Base-by-base conservation (phyloP, 2,113 vertebrate genomes). In the Bolborhynchus lineola region DNA sequence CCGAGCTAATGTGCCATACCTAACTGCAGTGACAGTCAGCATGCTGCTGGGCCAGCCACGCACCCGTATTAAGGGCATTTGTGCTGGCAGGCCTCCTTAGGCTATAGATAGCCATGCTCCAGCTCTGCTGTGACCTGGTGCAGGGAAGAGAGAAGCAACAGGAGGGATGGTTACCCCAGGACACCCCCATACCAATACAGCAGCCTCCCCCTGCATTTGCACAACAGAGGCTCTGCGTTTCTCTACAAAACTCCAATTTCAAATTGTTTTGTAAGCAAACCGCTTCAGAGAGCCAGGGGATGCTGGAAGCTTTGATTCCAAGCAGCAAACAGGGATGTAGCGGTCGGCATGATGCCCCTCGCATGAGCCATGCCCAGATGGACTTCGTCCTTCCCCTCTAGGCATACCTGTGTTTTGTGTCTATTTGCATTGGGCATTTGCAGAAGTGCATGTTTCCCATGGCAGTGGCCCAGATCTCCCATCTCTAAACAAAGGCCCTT, bases 381-480 rank as follows among this genome's bases (percentile, higher is more conserved):
- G 69, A 57, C 91, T 72, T 44, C 53, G 67, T 50, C 84, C 69
- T 81, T 72, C 13, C 72, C 52, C 25, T 69, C n/a, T 11, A 52
- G 47, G 44, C 82, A 67, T 9, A 28, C 26, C 53, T 80, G 28
- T 41, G 52, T 2, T 86, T 14, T 72, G 53, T n/a, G 71, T 31
- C 35, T 33, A 15, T 62, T 81, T 1, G 0, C 15, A 2, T 23
- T 14, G 31, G 63, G 26, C 2, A 1, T 47, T 62, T n/a, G 2
- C 62, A 75, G 70, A 67, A 90, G 17, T 1, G 1, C 3, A 2
- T 69, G 50, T 91, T 74, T 82, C 46, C 60, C 1, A 0, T 67
- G 65, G 20, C 42, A 72, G 77, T 7, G 10, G 74, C 60, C 14
- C 69, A 78, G 13, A 63, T 70, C 70, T 74, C 28, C 60, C 46